phyloP scores from a whole-genome alignment of 1,140 invertebrate genomes.

The Oreohelix idahoensis region DNA sequence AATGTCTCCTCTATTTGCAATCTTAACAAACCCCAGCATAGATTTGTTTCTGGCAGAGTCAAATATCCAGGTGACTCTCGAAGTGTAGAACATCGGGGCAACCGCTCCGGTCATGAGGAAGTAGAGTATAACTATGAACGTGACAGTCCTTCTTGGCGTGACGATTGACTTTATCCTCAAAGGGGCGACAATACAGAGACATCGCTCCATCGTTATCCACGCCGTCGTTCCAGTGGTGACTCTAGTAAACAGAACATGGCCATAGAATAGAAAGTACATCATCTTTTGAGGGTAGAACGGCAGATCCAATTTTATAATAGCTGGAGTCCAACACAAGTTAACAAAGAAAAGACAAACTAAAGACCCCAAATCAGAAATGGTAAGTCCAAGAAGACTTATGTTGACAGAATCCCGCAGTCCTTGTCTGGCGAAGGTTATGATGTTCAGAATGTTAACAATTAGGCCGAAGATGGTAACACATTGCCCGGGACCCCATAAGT shows the following conservation, averaged over 20 bases:
- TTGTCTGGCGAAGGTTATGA: no score
- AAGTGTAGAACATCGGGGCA: neutral
- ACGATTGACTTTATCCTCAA: constrained; percentile 5
- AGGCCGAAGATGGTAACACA: no score
- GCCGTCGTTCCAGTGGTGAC: neutral
- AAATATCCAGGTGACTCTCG: neutral
- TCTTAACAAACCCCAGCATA: neutral
- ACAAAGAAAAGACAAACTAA: neutral
- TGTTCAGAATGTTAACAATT: no score
- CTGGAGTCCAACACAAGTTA: neutral
- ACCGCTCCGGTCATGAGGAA: neutral
- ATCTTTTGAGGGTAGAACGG: neutral
- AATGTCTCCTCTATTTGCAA: neutral
- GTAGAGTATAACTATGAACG: neutral
- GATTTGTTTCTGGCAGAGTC: constrained; percentile 8
- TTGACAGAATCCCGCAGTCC: no score
- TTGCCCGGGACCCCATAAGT: no score
- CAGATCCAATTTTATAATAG: neutral
- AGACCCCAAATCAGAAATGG: neutral
- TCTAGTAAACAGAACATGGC: neutral
- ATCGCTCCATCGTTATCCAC: neutral
- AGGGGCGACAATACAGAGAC: constrained; percentile 2
- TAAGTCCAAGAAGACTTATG: neutral
- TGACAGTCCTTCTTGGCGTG: neutral
- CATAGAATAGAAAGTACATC: neutral